A percentile compares a stretch with the other conserved stretches of the same genome.
Conservation (phyloP, 2,888 invertebrate genomes). For the Parascotia fuliginaria region DNA sequence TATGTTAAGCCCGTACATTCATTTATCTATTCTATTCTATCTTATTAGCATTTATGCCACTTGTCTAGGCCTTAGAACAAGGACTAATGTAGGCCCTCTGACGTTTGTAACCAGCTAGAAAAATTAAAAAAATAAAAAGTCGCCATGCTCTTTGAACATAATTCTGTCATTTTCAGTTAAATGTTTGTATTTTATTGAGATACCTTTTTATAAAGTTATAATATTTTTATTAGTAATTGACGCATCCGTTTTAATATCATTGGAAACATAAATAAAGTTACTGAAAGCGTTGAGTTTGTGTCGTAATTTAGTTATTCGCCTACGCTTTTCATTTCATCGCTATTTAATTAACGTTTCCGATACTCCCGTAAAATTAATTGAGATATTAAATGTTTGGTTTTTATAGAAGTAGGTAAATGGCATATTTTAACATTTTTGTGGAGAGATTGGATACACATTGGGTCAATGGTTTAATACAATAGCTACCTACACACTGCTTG, state of each 20-base stretch:
- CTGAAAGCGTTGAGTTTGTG: slow-evolving; percentile 3
- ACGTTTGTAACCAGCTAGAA: not conserved
- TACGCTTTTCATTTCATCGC: not conserved
- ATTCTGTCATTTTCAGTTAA: not conserved
- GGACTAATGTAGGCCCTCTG: too few relatives aligned
- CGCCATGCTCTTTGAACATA: not conserved
- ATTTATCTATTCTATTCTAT: too few relatives aligned
- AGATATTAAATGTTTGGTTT: not conserved
- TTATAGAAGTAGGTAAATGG: not conserved
- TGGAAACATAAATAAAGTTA: slow-evolving; percentile 1
- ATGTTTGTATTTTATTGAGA: not conserved
- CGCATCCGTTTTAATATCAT: slow-evolving; percentile 36
- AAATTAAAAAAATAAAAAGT: not conserved
- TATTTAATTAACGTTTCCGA: not conserved
- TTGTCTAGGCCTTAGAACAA: too few relatives aligned
- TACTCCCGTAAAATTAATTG: not conserved
- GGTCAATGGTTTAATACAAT: too few relatives aligned
- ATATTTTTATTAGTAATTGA: slow-evolving; percentile 37
- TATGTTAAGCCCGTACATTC: too few relatives aligned
- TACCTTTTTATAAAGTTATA: slow-evolving; percentile 12
- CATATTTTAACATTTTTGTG: too few relatives aligned
- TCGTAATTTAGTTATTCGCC: not conserved
- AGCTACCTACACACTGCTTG: too few relatives aligned
- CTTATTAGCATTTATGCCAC: too few relatives aligned
- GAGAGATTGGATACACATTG: too few relatives aligned